Percentiles rank a stretch among this genome's conserved stretches.
Evolutionary conservation across 2,888 invertebrate genomes (phyloP).

Genomic region (Amphiduros pacificus): DNA sequence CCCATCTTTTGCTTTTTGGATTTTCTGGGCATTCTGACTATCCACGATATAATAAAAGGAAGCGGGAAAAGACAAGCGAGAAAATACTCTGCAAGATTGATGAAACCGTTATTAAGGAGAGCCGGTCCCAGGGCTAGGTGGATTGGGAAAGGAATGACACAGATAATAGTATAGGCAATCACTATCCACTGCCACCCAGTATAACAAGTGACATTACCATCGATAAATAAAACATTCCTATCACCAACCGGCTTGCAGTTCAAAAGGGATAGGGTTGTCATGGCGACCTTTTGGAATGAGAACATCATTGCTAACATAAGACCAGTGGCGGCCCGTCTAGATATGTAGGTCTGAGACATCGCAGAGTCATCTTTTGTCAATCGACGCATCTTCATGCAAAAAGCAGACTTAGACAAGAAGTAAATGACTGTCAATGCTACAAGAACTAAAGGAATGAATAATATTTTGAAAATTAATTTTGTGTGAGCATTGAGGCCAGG

Average conservation of each 20-base stretch:
- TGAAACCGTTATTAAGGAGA: not conserved
- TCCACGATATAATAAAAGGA: not conserved
- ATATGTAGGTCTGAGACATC: too few relatives aligned
- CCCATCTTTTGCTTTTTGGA: too few relatives aligned
- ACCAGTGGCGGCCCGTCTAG: too few relatives aligned
- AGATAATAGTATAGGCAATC: not conserved
- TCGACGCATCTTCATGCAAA: not conserved
- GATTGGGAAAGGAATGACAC: not conserved
- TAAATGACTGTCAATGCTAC: not conserved
- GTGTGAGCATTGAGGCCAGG: not conserved
- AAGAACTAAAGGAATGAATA: not conserved
- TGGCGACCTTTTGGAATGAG: conserved; percentile 1
- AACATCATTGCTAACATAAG: conserved; percentile 3
- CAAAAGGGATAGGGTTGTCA: not conserved
- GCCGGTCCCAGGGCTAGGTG: not conserved
- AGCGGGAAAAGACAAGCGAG: not conserved
- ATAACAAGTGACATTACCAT: conserved; percentile 3
- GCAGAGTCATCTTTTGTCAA: not conserved
- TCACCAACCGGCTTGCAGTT: not conserved
- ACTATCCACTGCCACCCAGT: not conserved
- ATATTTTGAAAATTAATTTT: not conserved
- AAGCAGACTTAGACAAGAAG: not conserved
- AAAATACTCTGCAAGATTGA: not conserved
- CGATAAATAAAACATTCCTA: not conserved
- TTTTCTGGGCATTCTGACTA: not conserved